These are phyloP conservation scores for Drosophila pseudotalamancana DNA, from an alignment of 2,888 invertebrate genomes.

Conservation along the genomic window DNA sequence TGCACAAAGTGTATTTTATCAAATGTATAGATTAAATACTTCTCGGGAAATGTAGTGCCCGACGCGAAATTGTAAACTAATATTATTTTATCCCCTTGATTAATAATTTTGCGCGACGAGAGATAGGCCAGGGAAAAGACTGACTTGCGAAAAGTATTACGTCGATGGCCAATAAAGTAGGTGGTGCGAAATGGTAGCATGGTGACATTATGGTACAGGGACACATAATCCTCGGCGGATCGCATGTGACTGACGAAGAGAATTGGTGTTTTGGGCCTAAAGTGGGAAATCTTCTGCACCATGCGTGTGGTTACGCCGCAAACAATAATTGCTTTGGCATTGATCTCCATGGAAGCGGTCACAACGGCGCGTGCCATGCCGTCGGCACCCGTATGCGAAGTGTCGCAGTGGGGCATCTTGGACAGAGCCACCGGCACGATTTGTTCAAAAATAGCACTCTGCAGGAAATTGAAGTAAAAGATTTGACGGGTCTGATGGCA, in stretches of 20 bases:
- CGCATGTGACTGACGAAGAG: conserved; percentile 73
- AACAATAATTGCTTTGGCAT: conserved; percentile 75
- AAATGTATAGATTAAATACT: conserved; percentile 72
- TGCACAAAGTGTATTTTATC: conserved; percentile 48
- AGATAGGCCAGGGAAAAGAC: conserved; percentile 71
- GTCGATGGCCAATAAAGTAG: conserved; percentile 34
- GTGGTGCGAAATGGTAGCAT: conserved; percentile 65
- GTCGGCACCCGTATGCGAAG: conserved; percentile 70
- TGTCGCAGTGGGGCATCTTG: conserved; percentile 64
- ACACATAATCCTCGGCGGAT: conserved; percentile 69
- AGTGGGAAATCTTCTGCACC: conserved; percentile 81
- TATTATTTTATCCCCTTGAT: conserved; percentile 57
- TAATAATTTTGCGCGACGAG: conserved; percentile 43
- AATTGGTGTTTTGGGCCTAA: conserved; percentile 76
- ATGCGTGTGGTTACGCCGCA: conserved; percentile 75
- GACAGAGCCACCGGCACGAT: conserved; percentile 50
- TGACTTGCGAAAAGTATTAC: conserved; percentile 59
- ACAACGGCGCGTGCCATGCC: conserved; percentile 74
- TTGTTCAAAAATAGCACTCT: conserved; percentile 58
- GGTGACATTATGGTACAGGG: conserved; percentile 73
- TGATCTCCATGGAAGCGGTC: conserved; percentile 70
- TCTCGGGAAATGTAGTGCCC: conserved; percentile 68
- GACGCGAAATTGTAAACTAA: conserved; percentile 66
- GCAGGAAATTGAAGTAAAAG: conserved; percentile 62
- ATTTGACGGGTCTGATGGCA: conserved; percentile 14